Conservation (phyloP, 92 coral and sea anemone genomes). For the Chrysogorgia sp. region DNA sequence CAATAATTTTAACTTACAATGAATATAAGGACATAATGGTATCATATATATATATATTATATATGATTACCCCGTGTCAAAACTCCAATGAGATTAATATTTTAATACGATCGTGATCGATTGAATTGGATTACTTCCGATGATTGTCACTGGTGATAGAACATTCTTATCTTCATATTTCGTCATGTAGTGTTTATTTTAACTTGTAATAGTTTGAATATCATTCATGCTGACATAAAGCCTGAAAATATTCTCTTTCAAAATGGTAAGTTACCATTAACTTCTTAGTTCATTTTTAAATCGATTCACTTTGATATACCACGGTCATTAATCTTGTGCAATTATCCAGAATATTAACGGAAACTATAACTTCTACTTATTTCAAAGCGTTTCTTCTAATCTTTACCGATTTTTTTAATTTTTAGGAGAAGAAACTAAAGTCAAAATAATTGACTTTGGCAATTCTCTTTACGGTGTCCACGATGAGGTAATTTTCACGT, state of each 20-base stretch:
- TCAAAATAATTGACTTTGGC: conserved; percentile 91
- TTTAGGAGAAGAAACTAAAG: conserved; percentile 71
- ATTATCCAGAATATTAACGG: not conserved
- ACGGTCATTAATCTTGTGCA: not conserved
- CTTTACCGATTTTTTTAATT: not conserved
- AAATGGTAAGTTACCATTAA: conserved; percentile 78
- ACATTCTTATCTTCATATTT: not conserved
- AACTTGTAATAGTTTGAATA: conserved; percentile 71
- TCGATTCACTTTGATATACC: not conserved
- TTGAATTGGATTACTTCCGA: not conserved
- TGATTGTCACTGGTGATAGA: not conserved
- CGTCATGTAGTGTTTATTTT: not conserved
- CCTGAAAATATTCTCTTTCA: conserved; percentile 91
- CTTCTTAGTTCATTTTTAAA: too few species aligned
- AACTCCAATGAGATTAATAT: too few species aligned
- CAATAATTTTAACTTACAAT: too few species aligned
- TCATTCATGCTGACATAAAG: conserved; percentile 93
- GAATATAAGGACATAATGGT: too few species aligned
- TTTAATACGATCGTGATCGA: not conserved
- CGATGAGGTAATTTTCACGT: conserved; percentile 65
- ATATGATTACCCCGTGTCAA: too few species aligned
- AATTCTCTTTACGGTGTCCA: conserved; percentile 88
- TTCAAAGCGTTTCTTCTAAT: too few species aligned
- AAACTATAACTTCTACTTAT: too few species aligned
- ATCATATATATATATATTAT: too few species aligned